Percentiles rank a stretch among this genome's conserved stretches.
phyloP scores from a whole-genome alignment of 2,888 invertebrate genomes.

The Diarsia rubi region DNA sequence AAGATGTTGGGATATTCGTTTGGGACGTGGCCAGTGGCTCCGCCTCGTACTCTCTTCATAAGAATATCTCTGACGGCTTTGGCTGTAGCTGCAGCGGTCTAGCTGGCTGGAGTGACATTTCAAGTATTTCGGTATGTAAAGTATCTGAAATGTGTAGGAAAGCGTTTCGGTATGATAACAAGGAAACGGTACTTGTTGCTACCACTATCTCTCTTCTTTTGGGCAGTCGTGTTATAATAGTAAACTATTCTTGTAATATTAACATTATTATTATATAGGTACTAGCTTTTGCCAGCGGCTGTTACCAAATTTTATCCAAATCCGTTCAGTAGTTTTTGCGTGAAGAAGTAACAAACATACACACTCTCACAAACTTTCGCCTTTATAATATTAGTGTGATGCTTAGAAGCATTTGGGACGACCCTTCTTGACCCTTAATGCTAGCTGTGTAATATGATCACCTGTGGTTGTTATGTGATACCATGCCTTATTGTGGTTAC shows the following conservation, averaged over 20 bases:
- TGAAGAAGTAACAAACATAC: too few relatives aligned
- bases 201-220: not conserved
- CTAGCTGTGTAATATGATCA: not conserved
- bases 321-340: too few relatives aligned
- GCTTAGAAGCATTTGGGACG: not conserved
- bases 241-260: not conserved
- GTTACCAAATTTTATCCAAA: too few relatives aligned
- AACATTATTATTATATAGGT: not conserved
- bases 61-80: not conserved
- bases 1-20: not conserved
- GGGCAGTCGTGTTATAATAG: not conserved
- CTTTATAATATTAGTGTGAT: too few relatives aligned
- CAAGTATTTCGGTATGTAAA: not conserved
- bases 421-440: not conserved
- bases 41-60: not conserved
- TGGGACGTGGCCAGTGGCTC: not conserved
- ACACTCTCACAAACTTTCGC: too few relatives aligned
- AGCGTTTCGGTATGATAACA: not conserved
- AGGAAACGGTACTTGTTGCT: not conserved
- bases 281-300: too few relatives aligned
- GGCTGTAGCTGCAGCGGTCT: not conserved
- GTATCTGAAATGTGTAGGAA: not conserved
- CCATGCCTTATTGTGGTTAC: not conserved
- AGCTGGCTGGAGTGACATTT: not conserved
- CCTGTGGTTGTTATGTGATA: not conserved